Evolutionary conservation across 1,140 invertebrate species (phyloP).

Genomic region (Lysiphlebus fabarum): DNA sequence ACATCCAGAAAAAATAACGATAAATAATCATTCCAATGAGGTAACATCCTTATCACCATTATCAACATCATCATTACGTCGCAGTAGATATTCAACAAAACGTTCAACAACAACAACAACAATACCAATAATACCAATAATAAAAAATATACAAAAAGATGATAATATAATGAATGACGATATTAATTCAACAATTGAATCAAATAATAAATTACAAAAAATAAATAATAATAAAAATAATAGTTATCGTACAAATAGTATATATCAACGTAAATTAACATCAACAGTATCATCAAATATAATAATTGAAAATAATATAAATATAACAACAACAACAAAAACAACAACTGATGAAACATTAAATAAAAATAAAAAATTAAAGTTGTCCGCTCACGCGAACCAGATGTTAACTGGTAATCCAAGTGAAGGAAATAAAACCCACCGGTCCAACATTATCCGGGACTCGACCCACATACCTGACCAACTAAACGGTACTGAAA

Average conservation of each 20-base stretch:
- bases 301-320: slow-evolving; percentile 44
- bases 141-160: neutral
- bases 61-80: slow-evolving; percentile 25
- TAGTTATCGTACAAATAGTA: slow-evolving; percentile 37
- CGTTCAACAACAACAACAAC: slow-evolving; percentile 33
- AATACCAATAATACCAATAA: slow-evolving; percentile 21
- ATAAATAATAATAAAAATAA: slow-evolving; percentile 38
- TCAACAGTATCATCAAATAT: slow-evolving; percentile 32
- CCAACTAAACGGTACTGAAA: slow-evolving; percentile 13
- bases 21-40: slow-evolving; percentile 30
- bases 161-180: slow-evolving; percentile 44
- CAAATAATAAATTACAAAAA: slow-evolving; percentile 37
- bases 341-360: slow-evolving; percentile 18
- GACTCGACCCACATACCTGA: slow-evolving; percentile 35
- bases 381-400: slow-evolving; percentile 33
- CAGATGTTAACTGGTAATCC: slow-evolving; percentile 22
- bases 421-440: slow-evolving; percentile 28
- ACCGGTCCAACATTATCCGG: slow-evolving; percentile 22
- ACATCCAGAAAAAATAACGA: slow-evolving; percentile 36
- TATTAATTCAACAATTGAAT: slow-evolving; percentile 41
- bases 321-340: slow-evolving; percentile 30
- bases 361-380: slow-evolving; percentile 7
- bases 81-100: slow-evolving; percentile 42
- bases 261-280: slow-evolving; percentile 1
- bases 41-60: slow-evolving; percentile 32